These are phyloP conservation scores for Zygogramma bicolorata DNA, from an alignment of 2,888 invertebrate genomes.

Conservation along the genomic window DNA sequence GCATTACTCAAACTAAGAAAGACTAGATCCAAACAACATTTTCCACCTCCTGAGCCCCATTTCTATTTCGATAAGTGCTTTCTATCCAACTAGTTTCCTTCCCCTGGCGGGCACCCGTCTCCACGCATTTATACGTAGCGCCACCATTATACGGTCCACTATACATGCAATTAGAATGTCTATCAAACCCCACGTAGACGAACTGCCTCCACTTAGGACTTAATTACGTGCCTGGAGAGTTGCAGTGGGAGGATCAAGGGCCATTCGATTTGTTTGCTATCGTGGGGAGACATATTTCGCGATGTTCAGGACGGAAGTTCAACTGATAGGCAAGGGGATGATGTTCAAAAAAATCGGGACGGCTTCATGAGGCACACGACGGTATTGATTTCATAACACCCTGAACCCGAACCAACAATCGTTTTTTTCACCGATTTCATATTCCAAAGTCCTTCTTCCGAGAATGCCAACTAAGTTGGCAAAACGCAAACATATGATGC, in stretches of 20 bases:
- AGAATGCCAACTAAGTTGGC: no score
- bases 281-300: background rate
- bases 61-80: background rate
- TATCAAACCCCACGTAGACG: background rate
- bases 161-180: background rate
- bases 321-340: background rate
- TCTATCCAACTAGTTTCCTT: background rate
- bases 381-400: no score
- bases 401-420: no score
- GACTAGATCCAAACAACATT: background rate
- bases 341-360: no score
- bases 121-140: background rate
- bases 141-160: background rate
- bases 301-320: background rate
- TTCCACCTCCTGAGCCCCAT: background rate
- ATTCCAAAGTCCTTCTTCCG: no score
- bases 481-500: no score
- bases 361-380: no score
- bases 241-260: background rate
- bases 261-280: background rate
- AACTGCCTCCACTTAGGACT: background rate
- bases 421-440: no score
- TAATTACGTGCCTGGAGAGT: background rate
- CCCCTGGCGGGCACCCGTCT: background rate
- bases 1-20: background rate